Conservation (phyloP, 1,140 invertebrate species). For the Drosophila orena region DNA sequence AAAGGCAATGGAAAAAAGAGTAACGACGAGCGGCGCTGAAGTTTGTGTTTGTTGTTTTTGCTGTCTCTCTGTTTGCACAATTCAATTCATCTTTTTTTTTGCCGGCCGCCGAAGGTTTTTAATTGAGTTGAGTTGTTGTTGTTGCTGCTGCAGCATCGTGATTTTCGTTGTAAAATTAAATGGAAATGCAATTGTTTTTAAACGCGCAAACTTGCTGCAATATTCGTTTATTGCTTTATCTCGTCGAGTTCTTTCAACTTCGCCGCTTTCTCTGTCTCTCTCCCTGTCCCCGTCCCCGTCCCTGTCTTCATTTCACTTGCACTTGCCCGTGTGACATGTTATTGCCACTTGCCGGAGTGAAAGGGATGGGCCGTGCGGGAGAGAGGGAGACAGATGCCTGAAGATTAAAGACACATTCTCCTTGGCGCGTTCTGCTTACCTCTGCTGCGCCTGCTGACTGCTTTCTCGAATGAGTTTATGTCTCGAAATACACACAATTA, state of each 20-base stretch:
- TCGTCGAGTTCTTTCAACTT: slow-evolving; percentile 42
- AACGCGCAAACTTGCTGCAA: slow-evolving; percentile 75
- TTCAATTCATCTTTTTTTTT: slow-evolving; percentile 50
- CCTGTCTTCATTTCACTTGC: not conserved
- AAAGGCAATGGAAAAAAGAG: slow-evolving; percentile 34
- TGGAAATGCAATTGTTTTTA: slow-evolving; percentile 76
- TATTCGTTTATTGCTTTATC: slow-evolving; percentile 82
- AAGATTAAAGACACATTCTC: slow-evolving; percentile 18
- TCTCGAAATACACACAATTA: slow-evolving; percentile 37
- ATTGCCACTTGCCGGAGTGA: slow-evolving; percentile 12
- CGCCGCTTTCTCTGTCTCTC: not conserved
- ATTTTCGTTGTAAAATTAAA: slow-evolving; percentile 75
- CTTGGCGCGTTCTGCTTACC: slow-evolving; percentile 12
- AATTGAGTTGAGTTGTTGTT: slow-evolving; percentile 72
- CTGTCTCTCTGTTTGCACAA: slow-evolving; percentile 42
- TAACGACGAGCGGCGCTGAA: slow-evolving; percentile 23
- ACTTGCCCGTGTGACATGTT: slow-evolving; percentile 14
- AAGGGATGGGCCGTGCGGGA: not conserved
- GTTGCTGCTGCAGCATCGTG: slow-evolving; percentile 31
- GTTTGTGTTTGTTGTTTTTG: slow-evolving; percentile 40
- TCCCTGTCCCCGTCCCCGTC: not conserved
- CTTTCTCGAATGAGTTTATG: slow-evolving; percentile 52
- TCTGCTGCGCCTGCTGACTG: slow-evolving; percentile 18
- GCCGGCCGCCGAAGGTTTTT: slow-evolving; percentile 62
- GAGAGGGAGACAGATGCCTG: not conserved